A percentile compares a stretch with the other conserved stretches of the same genome.
Evolutionary conservation across 92 coral and sea anemone species (phyloP).

Genomic region (Muricea muricata): DNA sequence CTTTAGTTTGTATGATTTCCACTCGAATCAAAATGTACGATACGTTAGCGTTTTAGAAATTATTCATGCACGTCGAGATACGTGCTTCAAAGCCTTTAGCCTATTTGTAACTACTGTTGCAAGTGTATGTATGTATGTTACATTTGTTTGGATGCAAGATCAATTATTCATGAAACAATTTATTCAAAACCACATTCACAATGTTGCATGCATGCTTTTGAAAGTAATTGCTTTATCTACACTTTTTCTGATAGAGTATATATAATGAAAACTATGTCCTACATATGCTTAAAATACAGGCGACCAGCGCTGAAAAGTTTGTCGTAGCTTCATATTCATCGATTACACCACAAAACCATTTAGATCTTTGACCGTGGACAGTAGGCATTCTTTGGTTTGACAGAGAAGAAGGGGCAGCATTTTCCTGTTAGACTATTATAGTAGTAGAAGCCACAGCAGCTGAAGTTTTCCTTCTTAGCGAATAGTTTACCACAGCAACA

Average conservation of each 20-base stretch:
- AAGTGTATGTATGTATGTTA: no score
- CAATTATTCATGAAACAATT: no score
- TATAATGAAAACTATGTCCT: no score
- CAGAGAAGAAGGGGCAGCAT: background rate
- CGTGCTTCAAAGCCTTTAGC: no score
- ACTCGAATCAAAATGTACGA: no score
- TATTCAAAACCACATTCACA: background rate
- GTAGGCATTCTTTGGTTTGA: slow-evolving; percentile 1
- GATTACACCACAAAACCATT: background rate
- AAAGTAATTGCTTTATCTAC: background rate
- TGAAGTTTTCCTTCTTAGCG: background rate
- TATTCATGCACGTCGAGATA: no score
- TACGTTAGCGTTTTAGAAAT: no score
- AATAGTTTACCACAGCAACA: slow-evolving; percentile 34
- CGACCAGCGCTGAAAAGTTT: background rate
- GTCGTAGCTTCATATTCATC: background rate
- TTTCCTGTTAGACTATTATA: background rate
- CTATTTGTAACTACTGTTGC: no score
- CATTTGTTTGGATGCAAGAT: no score
- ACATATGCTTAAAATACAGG: background rate
- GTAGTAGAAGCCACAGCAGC: slow-evolving; percentile 22
- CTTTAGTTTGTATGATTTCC: no score
- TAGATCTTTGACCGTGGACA: slow-evolving; percentile 1
- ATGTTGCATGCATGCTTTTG: background rate
- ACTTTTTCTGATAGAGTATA: no score